Percentiles rank a stretch among this genome's conserved stretches.
Conservation (phyloP, 2,888 invertebrate genomes). For the Autographa gamma region DNA sequence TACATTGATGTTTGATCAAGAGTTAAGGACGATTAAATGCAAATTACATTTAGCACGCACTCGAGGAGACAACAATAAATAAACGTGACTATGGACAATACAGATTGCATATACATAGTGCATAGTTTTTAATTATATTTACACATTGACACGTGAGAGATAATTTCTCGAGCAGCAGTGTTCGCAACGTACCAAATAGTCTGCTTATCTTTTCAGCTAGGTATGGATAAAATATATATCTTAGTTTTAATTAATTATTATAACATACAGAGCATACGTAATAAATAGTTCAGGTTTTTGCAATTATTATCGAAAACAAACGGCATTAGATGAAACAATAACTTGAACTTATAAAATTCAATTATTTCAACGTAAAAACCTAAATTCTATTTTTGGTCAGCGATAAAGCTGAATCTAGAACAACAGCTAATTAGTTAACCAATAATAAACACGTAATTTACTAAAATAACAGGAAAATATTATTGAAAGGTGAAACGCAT, state of each 20-base stretch:
- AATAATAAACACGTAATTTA: slow-evolving; percentile 15
- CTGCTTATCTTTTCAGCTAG: no score
- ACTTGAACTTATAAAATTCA: background rate
- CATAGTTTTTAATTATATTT: background rate
- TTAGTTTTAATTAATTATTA: no score
- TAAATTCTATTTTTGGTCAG: background rate
- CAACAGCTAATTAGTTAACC: background rate
- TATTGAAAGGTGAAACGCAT: slow-evolving; percentile 20
- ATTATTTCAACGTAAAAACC: background rate
- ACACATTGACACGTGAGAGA: background rate
- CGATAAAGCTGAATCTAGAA: background rate
- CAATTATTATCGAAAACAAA: no score
- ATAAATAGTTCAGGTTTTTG: no score
- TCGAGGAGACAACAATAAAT: background rate
- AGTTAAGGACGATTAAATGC: slow-evolving; percentile 1
- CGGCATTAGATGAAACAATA: no score
- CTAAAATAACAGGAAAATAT: slow-evolving; percentile 16
- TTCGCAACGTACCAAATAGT: background rate
- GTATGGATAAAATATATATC: no score
- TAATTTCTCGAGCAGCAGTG: background rate
- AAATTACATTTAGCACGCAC: slow-evolving; percentile 8
- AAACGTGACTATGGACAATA: background rate
- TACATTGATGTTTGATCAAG: background rate
- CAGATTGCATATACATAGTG: background rate
- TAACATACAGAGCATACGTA: no score